Base-by-base conservation (phyloP, 2,113 vertebrate species). In the Proterorhinus semilunaris region DNA sequence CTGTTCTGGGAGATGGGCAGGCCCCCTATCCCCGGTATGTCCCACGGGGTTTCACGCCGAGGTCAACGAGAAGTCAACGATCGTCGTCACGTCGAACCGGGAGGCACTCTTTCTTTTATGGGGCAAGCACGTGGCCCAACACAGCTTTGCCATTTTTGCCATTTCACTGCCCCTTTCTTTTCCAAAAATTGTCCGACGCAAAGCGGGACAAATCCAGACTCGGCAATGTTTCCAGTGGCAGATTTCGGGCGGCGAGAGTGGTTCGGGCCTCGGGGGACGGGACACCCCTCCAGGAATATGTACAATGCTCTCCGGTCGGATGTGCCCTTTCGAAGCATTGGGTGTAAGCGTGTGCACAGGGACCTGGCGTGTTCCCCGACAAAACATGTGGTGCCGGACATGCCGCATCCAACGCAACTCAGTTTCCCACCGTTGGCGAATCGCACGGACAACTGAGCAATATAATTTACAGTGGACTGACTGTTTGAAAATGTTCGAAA, bases 171-270 rank as follows among this genome's bases (percentile, higher is more conserved):
- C 6, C 10, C 16, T 57, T 36, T 17, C 54, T 21, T 21, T 27
- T 4, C 69, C n/a, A n/a, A 46, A 64, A 74, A 69, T 76, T 64
- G 75, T 85, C 82, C 71, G 52, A 66, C 62, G 71, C 76, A 71
- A 78, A 80, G 53, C 71, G 75, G 79, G 73, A 82, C 78, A 66
- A 74, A 75, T 79, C 66, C 70, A 75, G 80, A 77, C 55, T 77
- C 71, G 17, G 36, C 78, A 74, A 72, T 69, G 71, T 75, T 83
- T 81, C 53, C 50, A 65, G 75, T 78, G 68, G 79, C 75, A 36
- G 55, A 74, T 74, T 74, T 55, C 84, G 88, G 89, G 89, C 88
- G 87, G 88, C 85, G 83, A 88, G 81, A 84, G 84, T 67, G 84
- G 85, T 83, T 81, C 64, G 46, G 64, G 76, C 52, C 76, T 84